These are phyloP conservation scores for Todus mexicanus DNA, from an alignment of 2,797 vertebrate species.

Conservation along the genomic window DNA sequence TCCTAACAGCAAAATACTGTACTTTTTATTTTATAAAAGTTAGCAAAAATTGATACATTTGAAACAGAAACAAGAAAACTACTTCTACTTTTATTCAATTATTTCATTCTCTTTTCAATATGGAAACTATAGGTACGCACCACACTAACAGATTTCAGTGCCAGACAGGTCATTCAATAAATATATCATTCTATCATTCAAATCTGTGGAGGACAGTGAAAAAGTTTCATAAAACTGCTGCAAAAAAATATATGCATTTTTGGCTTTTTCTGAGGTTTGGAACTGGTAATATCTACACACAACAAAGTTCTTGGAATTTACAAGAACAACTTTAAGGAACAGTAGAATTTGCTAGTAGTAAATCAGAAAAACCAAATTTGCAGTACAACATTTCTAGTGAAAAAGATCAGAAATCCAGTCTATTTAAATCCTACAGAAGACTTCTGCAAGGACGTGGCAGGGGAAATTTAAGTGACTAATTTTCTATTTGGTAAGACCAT, in stretches of 20 bases:
- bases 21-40: conserved; percentile 32
- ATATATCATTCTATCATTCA: conserved; percentile 15
- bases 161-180: conserved; percentile 5
- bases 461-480: neutral
- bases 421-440: neutral
- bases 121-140: neutral
- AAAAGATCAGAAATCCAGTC: neutral
- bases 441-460: neutral
- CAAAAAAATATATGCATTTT: conserved; percentile 51
- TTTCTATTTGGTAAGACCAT: neutral
- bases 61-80: conserved; percentile 27
- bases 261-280: neutral
- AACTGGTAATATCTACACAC: neutral
- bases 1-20: conserved; percentile 55
- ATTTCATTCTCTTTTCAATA: neutral
- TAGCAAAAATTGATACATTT: conserved; percentile 40
- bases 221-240: conserved; percentile 6
- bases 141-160: neutral
- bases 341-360: neutral
- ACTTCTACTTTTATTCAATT: conserved; percentile 15
- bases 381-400: neutral
- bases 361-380: neutral
- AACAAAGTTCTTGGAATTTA: neutral
- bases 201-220: neutral
- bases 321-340: neutral